phyloP scores from a whole-genome alignment of 2,888 invertebrate species.

The Machimus rusticus region DNA sequence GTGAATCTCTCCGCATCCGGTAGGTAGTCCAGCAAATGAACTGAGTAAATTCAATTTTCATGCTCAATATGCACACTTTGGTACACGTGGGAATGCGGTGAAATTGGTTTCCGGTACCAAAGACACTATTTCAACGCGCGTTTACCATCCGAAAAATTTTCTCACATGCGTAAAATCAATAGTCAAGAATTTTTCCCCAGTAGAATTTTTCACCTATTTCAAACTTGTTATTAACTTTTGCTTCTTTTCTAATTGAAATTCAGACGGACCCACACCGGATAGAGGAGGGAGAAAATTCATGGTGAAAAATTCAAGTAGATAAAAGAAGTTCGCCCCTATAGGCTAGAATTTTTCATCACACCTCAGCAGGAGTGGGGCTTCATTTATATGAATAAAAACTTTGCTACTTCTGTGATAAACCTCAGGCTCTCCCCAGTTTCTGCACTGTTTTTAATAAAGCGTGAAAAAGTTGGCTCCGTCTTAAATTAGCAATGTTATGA shows the following conservation, averaged over 20 bases:
- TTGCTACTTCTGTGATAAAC: constrained; percentile 7
- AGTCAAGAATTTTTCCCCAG: not conserved
- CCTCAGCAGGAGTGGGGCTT: not conserved
- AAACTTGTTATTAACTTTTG: constrained; percentile 26
- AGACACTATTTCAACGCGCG: not conserved
- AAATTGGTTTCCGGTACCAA: not conserved
- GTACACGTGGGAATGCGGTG: not conserved
- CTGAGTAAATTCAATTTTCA: constrained; percentile 4
- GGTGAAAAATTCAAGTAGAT: not conserved
- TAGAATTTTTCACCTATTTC: not conserved
- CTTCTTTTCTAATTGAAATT: constrained; percentile 23
- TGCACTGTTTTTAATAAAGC: constrained; percentile 28
- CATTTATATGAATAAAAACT: constrained; percentile 18
- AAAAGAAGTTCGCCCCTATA: not conserved
- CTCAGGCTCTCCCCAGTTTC: not conserved
- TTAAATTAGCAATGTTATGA: constrained; percentile 18
- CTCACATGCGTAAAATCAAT: not conserved
- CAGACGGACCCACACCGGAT: not conserved
- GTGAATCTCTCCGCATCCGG: not conserved
- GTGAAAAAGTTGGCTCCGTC: constrained; percentile 9
- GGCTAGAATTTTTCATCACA: not conserved
- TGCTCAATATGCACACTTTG: not conserved
- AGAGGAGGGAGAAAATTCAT: not conserved
- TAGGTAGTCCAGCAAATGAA: not conserved
- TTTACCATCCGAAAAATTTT: not conserved